Conservation (phyloP, 2,888 invertebrate species). For the Empis stercorea region DNA sequence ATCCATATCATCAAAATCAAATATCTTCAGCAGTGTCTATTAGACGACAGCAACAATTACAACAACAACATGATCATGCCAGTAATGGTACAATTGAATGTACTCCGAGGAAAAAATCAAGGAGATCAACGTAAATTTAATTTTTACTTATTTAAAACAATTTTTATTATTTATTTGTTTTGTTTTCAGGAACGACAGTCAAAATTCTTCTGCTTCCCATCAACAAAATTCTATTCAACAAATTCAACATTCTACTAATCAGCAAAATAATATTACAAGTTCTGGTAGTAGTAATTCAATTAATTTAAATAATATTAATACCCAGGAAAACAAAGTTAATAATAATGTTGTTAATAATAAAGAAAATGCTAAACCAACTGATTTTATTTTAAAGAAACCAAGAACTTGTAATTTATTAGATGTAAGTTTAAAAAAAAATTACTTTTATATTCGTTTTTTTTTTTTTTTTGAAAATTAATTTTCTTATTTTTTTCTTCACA, state of each 20-base stretch:
- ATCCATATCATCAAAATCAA: constrained; percentile 24
- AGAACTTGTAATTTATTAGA: constrained; percentile 30
- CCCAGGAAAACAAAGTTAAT: constrained; percentile 7
- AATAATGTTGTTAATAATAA: constrained; percentile 20
- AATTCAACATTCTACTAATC: constrained; percentile 5
- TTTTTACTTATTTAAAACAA: not conserved
- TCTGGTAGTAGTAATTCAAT: not conserved
- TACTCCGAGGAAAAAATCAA: constrained; percentile 77
- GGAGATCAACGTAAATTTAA: constrained; percentile 68
- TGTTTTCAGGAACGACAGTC: constrained; percentile 28
- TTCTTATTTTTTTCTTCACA: constrained; percentile 31
- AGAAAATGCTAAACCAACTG: constrained; percentile 33
- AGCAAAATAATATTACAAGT: not conserved
- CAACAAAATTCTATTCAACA: constrained; percentile 10
- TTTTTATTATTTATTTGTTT: not conserved
- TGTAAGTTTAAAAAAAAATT: constrained; percentile 18
- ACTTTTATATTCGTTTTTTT: not conserved
- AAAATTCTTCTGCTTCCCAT: constrained; percentile 26
- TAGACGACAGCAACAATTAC: constrained; percentile 1
- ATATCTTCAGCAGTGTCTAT: not conserved
- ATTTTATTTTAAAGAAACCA: constrained; percentile 32
- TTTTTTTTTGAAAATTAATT: not conserved
- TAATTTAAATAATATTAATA: not conserved
- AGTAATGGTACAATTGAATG: constrained; percentile 38
- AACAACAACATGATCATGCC: constrained; percentile 10